A percentile compares a stretch with the other conserved stretches of the same genome.
Conservation (phyloP, 2,113 vertebrate genomes). For the Hippopotamus amphibius region DNA sequence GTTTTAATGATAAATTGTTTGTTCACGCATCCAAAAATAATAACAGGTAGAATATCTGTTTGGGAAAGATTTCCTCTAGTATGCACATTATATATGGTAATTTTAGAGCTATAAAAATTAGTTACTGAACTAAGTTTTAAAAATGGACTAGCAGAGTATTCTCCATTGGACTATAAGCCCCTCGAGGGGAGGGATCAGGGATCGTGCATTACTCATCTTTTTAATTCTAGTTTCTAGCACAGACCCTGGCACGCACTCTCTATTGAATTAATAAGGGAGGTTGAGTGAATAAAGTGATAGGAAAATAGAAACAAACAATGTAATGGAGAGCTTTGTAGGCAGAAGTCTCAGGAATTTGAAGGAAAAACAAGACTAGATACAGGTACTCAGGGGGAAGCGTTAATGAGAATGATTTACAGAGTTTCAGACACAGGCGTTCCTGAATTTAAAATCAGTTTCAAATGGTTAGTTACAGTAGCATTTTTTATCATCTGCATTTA, state of each 20-base stretch:
- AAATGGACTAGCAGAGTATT: neutral
- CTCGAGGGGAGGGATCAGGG: neutral
- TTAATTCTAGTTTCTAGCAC: neutral
- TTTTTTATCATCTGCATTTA: constrained; percentile 25
- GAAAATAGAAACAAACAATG: neutral
- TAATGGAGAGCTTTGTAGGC: neutral
- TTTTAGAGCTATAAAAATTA: neutral
- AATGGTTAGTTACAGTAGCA: neutral
- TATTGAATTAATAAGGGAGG: neutral
- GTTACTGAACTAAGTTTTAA: neutral
- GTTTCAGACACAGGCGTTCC: neutral
- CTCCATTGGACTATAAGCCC: neutral
- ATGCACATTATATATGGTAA: neutral
- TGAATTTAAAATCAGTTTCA: neutral
- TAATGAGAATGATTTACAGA: neutral
- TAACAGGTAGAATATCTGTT: neutral
- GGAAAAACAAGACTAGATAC: neutral
- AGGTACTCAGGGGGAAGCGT: neutral
- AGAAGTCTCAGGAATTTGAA: neutral
- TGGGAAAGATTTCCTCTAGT: neutral
- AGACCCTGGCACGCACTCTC: neutral
- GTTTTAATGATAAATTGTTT: constrained; percentile 36
- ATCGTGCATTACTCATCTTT: neutral
- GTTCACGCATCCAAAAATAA: neutral
- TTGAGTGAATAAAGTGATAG: neutral